Percentiles rank a stretch among this genome's conserved stretches.
Conservation (phyloP, 1,140 invertebrate genomes). For the Bombus affinis region DNA sequence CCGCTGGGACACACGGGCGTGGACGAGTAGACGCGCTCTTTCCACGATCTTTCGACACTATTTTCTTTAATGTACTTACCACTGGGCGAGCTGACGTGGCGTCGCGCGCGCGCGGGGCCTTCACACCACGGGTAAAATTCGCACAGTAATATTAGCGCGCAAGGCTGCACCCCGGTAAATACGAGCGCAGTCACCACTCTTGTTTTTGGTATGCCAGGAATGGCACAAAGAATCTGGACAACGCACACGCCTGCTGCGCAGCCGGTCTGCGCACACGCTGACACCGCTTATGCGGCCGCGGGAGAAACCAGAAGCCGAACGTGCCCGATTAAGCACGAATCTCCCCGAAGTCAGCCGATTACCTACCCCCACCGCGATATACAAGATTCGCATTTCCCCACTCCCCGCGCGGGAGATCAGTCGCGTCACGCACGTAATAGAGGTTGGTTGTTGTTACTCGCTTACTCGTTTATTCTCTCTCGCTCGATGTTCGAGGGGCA, state of each 20-base stretch:
- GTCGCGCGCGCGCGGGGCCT: constrained; percentile 66
- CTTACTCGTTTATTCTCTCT: constrained; percentile 46
- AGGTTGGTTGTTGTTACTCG: constrained; percentile 55
- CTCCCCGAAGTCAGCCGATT: constrained; percentile 71
- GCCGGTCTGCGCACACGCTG: constrained; percentile 90
- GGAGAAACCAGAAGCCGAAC: constrained; percentile 82
- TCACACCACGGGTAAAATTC: constrained; percentile 60
- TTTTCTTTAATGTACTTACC: constrained; percentile 84
- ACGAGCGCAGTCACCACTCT: constrained; percentile 88
- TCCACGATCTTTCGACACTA: constrained; percentile 49
- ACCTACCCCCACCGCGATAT: constrained; percentile 13
- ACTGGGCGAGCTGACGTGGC: constrained; percentile 85
- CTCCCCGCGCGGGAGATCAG: constrained; percentile 57
- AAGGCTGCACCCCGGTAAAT: constrained; percentile 85
- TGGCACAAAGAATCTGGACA: constrained; percentile 97
- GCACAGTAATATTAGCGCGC: constrained; percentile 70
- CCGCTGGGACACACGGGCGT: constrained; percentile 66
- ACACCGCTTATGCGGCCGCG: constrained; percentile 85
- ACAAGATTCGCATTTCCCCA: constrained; percentile 21
- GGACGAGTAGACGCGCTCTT: constrained; percentile 63
- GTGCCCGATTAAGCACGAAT: constrained; percentile 59
- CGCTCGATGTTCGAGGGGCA: constrained; percentile 61
- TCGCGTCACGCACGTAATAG: constrained; percentile 69
- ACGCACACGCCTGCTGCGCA: constrained; percentile 93
- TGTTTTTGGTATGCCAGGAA: constrained; percentile 96